These are phyloP conservation scores for Lethenteron camtschaticum DNA, from an alignment of 2,113 vertebrate genomes.

Conservation along the genomic window DNA sequence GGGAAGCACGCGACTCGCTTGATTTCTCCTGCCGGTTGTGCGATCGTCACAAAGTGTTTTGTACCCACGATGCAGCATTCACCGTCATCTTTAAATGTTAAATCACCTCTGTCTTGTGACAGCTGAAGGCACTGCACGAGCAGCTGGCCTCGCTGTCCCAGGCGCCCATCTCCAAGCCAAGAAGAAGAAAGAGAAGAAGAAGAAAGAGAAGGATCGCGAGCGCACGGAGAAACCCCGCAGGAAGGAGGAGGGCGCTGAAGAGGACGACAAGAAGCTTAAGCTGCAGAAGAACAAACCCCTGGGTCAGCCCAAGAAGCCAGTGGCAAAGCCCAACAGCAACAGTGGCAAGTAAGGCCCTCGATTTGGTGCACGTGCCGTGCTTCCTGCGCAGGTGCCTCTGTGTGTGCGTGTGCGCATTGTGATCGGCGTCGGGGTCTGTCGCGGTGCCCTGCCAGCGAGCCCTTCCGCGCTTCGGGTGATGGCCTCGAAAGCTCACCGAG, in stretches of 20 bases:
- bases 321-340: not conserved
- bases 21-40: no score
- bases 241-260: conserved; percentile 20
- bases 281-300: not conserved
- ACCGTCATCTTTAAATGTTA: not conserved
- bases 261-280: not conserved
- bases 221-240: conserved; percentile 25
- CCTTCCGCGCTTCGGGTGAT: no score
- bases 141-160: conserved; percentile 70
- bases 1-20: no score
- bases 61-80: no score
- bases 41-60: no score
- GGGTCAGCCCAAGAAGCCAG: not conserved
- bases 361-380: no score
- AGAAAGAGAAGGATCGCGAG: conserved; percentile 56
- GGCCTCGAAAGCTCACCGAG: no score
- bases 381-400: no score
- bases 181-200: conserved; percentile 65
- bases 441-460: no score
- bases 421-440: no score
- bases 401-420: no score
- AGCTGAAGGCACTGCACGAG: conserved; percentile 73
- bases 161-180: conserved; percentile 62
- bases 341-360: not conserved
- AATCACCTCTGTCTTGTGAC: not conserved